Evolutionary conservation across 2,797 vertebrate species (phyloP).

Genomic region (Balearica regulorum): DNA sequence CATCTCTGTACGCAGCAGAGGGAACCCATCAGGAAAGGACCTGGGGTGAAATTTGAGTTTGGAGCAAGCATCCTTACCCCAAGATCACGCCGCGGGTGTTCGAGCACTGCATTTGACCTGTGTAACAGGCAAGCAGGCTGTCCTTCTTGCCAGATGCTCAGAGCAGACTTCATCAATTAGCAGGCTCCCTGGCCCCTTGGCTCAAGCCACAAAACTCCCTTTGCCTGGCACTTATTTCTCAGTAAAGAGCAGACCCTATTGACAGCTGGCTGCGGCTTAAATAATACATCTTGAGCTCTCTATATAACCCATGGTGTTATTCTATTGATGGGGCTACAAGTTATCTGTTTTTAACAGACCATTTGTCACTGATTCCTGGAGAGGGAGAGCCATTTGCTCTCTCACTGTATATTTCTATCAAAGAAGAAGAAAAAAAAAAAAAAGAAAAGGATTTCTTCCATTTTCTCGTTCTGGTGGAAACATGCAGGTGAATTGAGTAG

Average conservation of each 20-base stretch:
- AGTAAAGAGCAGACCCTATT: neutral
- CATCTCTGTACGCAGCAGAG: neutral
- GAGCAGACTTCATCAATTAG: neutral
- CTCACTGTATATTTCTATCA: neutral
- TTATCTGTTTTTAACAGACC: slow-evolving; percentile 41
- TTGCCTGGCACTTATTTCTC: neutral
- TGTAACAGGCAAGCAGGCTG: neutral
- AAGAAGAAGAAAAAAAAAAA: neutral
- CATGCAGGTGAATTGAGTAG: neutral
- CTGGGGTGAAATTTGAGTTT: neutral
- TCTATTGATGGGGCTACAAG: slow-evolving; percentile 12
- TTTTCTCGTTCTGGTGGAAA: neutral
- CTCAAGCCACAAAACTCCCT: neutral
- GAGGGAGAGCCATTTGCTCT: neutral
- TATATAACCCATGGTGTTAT: neutral
- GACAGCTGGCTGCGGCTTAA: slow-evolving; percentile 31
- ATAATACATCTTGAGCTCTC: slow-evolving; percentile 30
- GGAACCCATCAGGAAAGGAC: neutral
- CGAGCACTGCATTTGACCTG: neutral
- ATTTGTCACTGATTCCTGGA: slow-evolving; percentile 21
- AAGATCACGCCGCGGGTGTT: rapidly evolving
- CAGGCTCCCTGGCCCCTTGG: neutral
- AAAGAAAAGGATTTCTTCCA: neutral
- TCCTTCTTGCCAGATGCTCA: neutral
- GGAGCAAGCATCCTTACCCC: neutral